Evolutionary conservation across 2,888 invertebrate genomes (phyloP).

Genomic region (Pheosia tremula): DNA sequence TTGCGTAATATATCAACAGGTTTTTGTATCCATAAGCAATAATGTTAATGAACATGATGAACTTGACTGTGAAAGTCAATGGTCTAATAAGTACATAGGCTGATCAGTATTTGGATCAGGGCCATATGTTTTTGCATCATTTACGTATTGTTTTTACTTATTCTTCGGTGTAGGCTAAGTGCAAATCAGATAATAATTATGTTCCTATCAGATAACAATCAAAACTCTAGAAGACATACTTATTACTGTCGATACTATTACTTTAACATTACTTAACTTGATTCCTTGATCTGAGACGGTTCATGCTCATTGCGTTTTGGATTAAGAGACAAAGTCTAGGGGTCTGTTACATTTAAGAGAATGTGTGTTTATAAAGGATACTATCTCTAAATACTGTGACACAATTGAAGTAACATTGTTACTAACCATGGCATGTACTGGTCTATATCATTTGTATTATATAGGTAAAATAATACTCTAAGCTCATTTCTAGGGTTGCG

Average conservation of each 20-base stretch:
- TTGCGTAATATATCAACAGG: slow-evolving; percentile 23
- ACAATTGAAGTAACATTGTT: slow-evolving; percentile 4
- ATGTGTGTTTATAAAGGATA: too few relatives aligned
- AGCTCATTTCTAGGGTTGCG: slow-evolving; percentile 53
- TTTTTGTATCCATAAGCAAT: slow-evolving; percentile 24
- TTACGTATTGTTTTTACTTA: slow-evolving; percentile 15
- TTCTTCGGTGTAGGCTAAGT: neutral
- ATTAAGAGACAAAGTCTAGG: too few relatives aligned
- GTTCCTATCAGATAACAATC: neutral
- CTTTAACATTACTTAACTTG: too few relatives aligned
- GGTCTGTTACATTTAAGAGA: too few relatives aligned
- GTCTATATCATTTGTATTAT: slow-evolving; percentile 16
- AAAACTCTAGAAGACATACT: neutral
- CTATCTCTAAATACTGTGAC: neutral
- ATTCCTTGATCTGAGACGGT: too few relatives aligned
- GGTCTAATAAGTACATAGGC: slow-evolving; percentile 28
- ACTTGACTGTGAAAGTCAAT: slow-evolving; percentile 44
- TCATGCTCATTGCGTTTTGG: too few relatives aligned
- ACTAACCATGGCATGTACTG: slow-evolving; percentile 13
- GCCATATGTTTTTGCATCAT: slow-evolving; percentile 34
- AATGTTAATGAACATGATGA: slow-evolving; percentile 29
- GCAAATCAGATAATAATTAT: neutral
- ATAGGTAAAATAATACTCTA: slow-evolving; percentile 14
- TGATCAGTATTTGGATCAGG: slow-evolving; percentile 39
- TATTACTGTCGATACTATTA: too few relatives aligned